Conservation (phyloP, 2,888 invertebrate species). For the Camponotus fellah region DNA sequence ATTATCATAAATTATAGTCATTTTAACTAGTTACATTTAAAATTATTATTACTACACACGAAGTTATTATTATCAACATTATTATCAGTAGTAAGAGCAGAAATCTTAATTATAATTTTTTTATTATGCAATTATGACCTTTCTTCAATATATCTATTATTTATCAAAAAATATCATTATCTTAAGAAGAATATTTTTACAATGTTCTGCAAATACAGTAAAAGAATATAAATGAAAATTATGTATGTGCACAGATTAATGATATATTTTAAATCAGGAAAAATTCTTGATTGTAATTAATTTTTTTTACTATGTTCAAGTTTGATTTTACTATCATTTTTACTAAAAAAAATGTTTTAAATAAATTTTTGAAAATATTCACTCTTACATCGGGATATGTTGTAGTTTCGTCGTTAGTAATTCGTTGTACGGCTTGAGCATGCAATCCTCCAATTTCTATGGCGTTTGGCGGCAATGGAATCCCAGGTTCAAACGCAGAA, state of each 20-base stretch:
- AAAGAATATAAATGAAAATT: no score
- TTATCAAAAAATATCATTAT: no score
- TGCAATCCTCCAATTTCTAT: slow-evolving; percentile 26
- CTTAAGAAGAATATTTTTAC: neutral
- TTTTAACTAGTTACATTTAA: no score
- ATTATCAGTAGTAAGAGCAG: no score
- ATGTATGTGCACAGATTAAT: neutral
- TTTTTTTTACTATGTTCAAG: neutral
- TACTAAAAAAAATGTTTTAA: neutral
- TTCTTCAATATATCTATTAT: no score
- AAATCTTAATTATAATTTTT: no score
- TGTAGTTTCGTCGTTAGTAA: neutral
- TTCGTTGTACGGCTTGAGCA: neutral
- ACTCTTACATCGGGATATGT: neutral
- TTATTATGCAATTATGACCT: no score
- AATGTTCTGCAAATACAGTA: neutral
- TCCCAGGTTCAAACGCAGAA: neutral
- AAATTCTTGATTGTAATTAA: neutral
- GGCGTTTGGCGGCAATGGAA: slow-evolving; percentile 30
- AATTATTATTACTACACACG: no score
- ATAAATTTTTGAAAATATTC: neutral
- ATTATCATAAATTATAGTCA: no score
- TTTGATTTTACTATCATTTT: neutral
- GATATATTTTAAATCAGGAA: neutral
- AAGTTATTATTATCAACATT: no score